A percentile compares a stretch with the other conserved stretches of the same genome.
phyloP scores from a whole-genome alignment of 2,888 invertebrate species.

The Uropetala carovei region DNA sequence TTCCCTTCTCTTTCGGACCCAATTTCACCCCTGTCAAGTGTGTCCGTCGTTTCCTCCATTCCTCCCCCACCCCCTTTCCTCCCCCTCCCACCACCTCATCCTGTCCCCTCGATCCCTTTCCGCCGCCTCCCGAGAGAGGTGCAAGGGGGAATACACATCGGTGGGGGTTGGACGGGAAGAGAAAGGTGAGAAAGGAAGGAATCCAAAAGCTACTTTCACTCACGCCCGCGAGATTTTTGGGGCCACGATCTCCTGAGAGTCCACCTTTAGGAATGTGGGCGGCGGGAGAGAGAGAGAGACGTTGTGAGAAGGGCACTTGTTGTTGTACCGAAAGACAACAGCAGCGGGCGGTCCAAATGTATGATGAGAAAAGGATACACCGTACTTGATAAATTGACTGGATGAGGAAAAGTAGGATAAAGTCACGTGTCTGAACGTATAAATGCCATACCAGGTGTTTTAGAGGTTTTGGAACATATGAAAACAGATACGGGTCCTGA shows the following conservation, averaged over 20 bases:
- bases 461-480: too few relatives aligned
- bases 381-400: too few relatives aligned
- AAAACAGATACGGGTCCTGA: too few relatives aligned
- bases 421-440: too few relatives aligned
- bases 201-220: conserved; percentile 31
- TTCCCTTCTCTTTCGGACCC: conserved; percentile 18
- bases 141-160: not conserved
- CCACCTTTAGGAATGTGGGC: conserved; percentile 4
- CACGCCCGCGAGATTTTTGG: conserved; percentile 26
- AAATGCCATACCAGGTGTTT: too few relatives aligned
- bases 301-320: not conserved
- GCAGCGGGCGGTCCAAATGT: not conserved
- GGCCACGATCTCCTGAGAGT: conserved; percentile 8
- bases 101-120: not conserved
- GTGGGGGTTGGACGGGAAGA: not conserved
- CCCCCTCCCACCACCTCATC: not conserved
- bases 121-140: not conserved
- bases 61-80: too few relatives aligned
- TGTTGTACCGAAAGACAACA: not conserved
- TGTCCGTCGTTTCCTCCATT: conserved; percentile 1
- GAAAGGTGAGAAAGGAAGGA: conserved; percentile 14
- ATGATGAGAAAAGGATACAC: too few relatives aligned
- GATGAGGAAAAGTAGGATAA: too few relatives aligned
- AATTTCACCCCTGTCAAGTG: conserved; percentile 16
- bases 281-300: not conserved